Evolutionary conservation across 2,797 vertebrate species (phyloP).

Genomic region (Bovichtus diacanthus): DNA sequence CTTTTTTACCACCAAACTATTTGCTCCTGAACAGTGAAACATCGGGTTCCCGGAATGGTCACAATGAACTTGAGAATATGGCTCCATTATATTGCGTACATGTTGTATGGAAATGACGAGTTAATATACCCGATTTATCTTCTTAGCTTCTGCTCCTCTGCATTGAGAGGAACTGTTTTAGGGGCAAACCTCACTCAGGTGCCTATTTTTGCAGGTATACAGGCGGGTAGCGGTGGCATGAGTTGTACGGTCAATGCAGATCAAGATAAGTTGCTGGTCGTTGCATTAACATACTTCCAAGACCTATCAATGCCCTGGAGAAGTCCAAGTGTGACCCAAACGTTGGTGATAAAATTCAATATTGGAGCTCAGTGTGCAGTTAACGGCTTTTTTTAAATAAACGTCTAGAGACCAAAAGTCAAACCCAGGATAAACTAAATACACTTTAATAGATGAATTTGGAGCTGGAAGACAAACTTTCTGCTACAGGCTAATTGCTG

Average conservation of each 20-base stretch:
- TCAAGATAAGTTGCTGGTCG: not conserved
- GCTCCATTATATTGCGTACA: not conserved
- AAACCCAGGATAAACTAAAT: not conserved
- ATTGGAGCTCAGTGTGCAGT: not conserved
- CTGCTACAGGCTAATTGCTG: not conserved
- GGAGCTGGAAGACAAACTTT: not conserved
- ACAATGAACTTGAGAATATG: not conserved
- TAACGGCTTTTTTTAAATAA: not conserved
- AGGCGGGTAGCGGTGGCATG: not conserved
- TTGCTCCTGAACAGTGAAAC: not conserved
- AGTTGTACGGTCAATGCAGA: not conserved
- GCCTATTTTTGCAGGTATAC: not conserved
- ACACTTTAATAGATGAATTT: not conserved
- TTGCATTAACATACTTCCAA: not conserved
- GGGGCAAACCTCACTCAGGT: not conserved
- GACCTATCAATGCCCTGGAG: not conserved
- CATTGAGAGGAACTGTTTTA: not conserved
- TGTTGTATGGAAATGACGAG: not conserved
- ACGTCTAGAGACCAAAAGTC: not conserved
- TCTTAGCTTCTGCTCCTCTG: not conserved
- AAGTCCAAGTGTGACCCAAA: not conserved
- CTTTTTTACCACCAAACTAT: not conserved
- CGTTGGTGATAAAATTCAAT: not conserved
- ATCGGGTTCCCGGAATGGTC: not conserved
- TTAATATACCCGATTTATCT: not conserved